Evolutionary conservation across 2,888 invertebrate species (phyloP).

Genomic region (Carabus problematicus): DNA sequence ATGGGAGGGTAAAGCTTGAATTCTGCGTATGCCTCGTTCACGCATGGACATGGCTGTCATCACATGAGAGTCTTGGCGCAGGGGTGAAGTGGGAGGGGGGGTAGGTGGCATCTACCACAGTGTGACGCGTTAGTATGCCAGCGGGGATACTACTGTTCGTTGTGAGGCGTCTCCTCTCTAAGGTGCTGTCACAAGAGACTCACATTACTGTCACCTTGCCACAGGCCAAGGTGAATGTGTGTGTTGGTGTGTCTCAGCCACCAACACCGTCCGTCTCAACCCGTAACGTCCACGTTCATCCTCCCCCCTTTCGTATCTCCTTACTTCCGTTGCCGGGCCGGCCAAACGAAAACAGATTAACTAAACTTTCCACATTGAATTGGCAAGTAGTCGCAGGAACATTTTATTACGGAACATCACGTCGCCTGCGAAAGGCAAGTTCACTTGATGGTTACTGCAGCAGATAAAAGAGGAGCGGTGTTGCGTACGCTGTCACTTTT

Average conservation of each 20-base stretch:
- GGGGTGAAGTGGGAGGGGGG: too few relatives aligned
- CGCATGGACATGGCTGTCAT: too few relatives aligned
- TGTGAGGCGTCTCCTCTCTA: neutral
- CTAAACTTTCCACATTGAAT: slow-evolving; percentile 41
- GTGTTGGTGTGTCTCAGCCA: neutral
- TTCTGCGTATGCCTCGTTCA: too few relatives aligned
- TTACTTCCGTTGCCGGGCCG: neutral
- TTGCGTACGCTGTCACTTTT: too few relatives aligned
- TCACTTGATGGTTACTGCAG: slow-evolving; percentile 26
- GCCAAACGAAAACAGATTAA: slow-evolving; percentile 41
- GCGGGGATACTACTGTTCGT: neutral
- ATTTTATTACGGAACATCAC: slow-evolving; percentile 25
- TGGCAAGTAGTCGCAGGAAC: slow-evolving; percentile 36
- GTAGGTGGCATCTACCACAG: too few relatives aligned
- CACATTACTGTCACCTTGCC: slow-evolving; percentile 35
- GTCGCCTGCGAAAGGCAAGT: slow-evolving; percentile 15
- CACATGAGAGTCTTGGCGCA: too few relatives aligned
- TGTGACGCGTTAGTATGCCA: too few relatives aligned
- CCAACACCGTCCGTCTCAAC: neutral
- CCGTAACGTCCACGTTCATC: neutral
- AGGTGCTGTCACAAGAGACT: slow-evolving; percentile 30
- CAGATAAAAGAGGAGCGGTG: slow-evolving; percentile 12
- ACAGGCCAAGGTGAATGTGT: too few relatives aligned
- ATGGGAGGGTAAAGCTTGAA: too few relatives aligned
- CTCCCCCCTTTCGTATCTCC: neutral